These are phyloP conservation scores for Scaptomyza reducta DNA, from an alignment of 2,888 invertebrate genomes.

Conservation along the genomic window DNA sequence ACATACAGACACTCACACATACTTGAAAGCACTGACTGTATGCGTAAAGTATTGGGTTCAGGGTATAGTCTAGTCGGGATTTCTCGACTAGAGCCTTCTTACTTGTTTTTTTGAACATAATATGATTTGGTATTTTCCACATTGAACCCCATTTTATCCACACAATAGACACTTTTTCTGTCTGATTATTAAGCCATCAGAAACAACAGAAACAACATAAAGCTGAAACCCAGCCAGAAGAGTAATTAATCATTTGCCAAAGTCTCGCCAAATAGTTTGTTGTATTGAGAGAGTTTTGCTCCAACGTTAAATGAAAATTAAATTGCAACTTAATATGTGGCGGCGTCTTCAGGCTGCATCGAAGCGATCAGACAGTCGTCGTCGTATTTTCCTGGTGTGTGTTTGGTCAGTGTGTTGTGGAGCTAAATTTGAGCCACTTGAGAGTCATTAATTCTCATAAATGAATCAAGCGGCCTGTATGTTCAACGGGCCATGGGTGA, in stretches of 20 bases:
- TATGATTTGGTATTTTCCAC: constrained; percentile 61
- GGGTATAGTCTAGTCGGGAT: too few species aligned
- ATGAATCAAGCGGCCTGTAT: constrained; percentile 45
- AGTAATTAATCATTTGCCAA: constrained; percentile 73
- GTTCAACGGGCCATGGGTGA: constrained; percentile 5
- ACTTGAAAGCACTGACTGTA: too few species aligned
- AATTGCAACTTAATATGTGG: constrained; percentile 48
- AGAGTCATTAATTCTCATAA: constrained; percentile 74
- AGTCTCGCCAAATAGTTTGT: constrained; percentile 31
- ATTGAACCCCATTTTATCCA: constrained; percentile 49
- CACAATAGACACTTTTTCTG: constrained; percentile 62
- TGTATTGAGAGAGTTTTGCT: neutral
- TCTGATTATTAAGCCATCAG: constrained; percentile 74
- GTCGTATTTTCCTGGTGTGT: neutral
- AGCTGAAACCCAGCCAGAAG: constrained; percentile 28
- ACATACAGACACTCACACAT: too few species aligned
- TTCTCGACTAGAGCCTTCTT: too few species aligned
- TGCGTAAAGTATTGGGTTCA: too few species aligned
- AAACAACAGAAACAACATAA: constrained; percentile 34
- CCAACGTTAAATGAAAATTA: constrained; percentile 66
- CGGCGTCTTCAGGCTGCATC: constrained; percentile 35
- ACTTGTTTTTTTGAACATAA: constrained; percentile 22
- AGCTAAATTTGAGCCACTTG: constrained; percentile 67
- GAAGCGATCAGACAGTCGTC: constrained; percentile 6
- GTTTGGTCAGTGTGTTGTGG: constrained; percentile 12